These are phyloP conservation scores for Brachyrhaphis roseni DNA, from an alignment of 2,797 vertebrate species.

Conservation along the genomic window DNA sequence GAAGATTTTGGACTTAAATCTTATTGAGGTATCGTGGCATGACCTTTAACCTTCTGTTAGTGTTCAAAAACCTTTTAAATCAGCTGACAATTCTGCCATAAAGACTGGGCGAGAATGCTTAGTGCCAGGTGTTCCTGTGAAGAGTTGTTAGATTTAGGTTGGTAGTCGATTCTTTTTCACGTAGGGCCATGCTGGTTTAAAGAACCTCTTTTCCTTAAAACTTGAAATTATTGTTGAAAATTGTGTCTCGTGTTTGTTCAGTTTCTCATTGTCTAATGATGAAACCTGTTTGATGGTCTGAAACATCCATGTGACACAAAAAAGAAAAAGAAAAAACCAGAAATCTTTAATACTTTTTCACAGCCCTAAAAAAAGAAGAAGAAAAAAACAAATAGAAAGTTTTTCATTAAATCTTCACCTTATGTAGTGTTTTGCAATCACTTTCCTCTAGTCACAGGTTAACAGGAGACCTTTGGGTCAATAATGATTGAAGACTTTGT, in stretches of 20 bases:
- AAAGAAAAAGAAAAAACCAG: accelerated
- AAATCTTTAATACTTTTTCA: background rate
- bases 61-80: background rate
- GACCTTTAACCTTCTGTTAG: background rate
- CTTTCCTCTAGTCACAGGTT: background rate
- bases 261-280: background rate
- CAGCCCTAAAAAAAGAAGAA: background rate
- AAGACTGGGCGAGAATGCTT: background rate
- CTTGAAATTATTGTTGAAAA: background rate
- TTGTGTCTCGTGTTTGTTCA: background rate
- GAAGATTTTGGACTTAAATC: background rate
- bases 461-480: background rate
- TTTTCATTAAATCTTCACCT: background rate
- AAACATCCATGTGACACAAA: background rate
- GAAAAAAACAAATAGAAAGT: background rate
- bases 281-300: background rate
- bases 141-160: background rate
- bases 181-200: background rate
- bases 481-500: background rate
- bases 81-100: background rate
- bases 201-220: background rate
- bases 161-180: background rate
- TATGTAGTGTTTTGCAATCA: background rate
- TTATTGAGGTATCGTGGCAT: too few species aligned
- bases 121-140: background rate